Conservation (phyloP, 2,888 invertebrate genomes). For the Nemotelus pantherinus region DNA sequence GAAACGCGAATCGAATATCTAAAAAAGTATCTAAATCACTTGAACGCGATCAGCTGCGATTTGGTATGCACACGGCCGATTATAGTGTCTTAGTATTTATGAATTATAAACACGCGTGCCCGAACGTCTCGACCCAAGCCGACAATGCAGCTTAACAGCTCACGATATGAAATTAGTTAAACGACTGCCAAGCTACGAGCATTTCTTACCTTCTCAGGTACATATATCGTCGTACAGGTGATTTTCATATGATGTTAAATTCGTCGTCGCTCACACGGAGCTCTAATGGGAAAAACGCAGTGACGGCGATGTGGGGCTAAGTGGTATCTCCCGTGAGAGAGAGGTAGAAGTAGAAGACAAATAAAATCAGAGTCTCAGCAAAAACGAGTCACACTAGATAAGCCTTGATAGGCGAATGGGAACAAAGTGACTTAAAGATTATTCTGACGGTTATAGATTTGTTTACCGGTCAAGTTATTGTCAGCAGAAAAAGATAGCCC, state of each 20-base stretch:
- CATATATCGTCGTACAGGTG: background rate
- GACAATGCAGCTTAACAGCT: background rate
- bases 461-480: too few relatives aligned
- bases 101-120: constrained; percentile 30
- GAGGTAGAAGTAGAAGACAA: too few relatives aligned
- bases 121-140: background rate
- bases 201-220: background rate
- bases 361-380: too few relatives aligned
- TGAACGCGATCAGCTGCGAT: constrained; percentile 1
- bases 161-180: background rate
- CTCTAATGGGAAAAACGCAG: background rate
- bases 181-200: background rate
- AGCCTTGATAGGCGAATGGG: too few relatives aligned
- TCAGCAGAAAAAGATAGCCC: too few relatives aligned
- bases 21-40: background rate
- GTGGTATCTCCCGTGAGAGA: background rate
- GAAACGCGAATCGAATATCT: background rate
- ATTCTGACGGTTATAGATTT: too few relatives aligned
- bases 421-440: too few relatives aligned
- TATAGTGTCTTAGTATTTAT: constrained; percentile 22
- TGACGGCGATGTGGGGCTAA: background rate
- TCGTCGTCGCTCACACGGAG: background rate
- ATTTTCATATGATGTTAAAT: background rate
- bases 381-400: too few relatives aligned
- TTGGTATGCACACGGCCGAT: constrained; percentile 5